Evolutionary conservation across 2,113 vertebrate species (phyloP).

Genomic region (Acanthisitta chloris): DNA sequence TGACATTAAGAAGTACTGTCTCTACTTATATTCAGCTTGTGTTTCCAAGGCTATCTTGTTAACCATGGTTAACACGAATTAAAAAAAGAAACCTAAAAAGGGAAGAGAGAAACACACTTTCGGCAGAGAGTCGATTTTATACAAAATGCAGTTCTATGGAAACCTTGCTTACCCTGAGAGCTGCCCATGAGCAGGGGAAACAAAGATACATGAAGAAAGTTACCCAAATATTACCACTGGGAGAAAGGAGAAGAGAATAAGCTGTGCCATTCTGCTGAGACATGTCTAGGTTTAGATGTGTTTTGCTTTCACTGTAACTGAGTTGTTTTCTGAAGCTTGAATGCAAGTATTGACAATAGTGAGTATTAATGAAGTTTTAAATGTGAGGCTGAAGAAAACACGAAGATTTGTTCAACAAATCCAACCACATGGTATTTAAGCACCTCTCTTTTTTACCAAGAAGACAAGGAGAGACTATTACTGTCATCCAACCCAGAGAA

Average conservation of each 20-base stretch:
- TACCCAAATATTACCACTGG: not conserved
- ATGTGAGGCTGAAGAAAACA: not conserved
- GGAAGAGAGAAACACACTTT: not conserved
- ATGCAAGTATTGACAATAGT: not conserved
- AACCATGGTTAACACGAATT: not conserved
- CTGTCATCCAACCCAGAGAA: not conserved
- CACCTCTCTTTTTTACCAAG: not conserved
- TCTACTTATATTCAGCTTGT: not conserved
- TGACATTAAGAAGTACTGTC: not conserved
- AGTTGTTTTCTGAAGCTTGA: not conserved
- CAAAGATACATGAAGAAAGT: not conserved
- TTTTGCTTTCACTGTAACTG: not conserved
- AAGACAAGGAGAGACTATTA: not conserved
- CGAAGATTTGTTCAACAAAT: not conserved
- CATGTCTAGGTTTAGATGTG: not conserved
- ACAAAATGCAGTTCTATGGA: not conserved
- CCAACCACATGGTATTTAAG: not conserved
- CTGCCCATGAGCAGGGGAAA: not conserved
- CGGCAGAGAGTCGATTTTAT: not conserved
- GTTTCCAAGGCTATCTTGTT: not conserved
- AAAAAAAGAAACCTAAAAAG: not conserved
- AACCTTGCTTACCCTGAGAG: not conserved
- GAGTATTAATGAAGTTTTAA: not conserved
- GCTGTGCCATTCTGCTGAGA: not conserved
- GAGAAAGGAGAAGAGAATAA: not conserved